A percentile compares a stretch with the other conserved stretches of the same genome.
Evolutionary conservation across 2,113 vertebrate genomes (phyloP).

Genomic region (Dipodomys stephensi): DNA sequence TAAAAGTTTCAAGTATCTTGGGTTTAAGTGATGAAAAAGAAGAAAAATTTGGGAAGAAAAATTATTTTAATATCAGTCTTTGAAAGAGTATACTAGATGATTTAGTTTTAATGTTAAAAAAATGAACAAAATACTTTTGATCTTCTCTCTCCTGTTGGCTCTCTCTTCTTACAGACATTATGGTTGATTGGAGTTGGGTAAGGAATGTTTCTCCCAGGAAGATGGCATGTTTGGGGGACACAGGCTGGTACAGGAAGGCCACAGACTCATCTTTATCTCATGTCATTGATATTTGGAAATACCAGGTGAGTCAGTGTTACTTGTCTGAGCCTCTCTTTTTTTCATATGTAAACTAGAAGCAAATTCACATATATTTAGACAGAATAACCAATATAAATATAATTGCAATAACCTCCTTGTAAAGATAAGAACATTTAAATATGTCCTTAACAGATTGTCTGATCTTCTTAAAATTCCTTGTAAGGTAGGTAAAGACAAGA

Average conservation of each 20-base stretch:
- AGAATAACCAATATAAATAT: background rate
- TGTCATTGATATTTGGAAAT: background rate
- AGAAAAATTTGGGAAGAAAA: constrained; percentile 25
- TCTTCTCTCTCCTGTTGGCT: background rate
- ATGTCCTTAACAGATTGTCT: background rate
- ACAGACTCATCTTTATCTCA: background rate
- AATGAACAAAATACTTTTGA: background rate
- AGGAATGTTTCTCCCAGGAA: background rate
- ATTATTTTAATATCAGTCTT: constrained; percentile 65
- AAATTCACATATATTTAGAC: background rate
- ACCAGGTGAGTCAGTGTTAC: background rate
- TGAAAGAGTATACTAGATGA: constrained; percentile 46
- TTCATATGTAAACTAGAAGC: background rate
- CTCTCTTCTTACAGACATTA: background rate
- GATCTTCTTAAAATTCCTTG: background rate
- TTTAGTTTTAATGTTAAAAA: constrained; percentile 17
- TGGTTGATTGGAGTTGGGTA: background rate
- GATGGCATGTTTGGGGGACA: background rate
- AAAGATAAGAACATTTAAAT: background rate
- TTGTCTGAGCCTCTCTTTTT: background rate
- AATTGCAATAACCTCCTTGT: background rate
- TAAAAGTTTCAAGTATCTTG: constrained; percentile 45
- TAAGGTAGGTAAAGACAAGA: background rate
- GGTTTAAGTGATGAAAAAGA: constrained; percentile 50
- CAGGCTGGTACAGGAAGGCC: rapidly evolving